Evolutionary conservation across 2,888 invertebrate species (phyloP), one percentile per base, ranked within the genome.

Genomic region (Brassicogethes aeneus): DNA sequence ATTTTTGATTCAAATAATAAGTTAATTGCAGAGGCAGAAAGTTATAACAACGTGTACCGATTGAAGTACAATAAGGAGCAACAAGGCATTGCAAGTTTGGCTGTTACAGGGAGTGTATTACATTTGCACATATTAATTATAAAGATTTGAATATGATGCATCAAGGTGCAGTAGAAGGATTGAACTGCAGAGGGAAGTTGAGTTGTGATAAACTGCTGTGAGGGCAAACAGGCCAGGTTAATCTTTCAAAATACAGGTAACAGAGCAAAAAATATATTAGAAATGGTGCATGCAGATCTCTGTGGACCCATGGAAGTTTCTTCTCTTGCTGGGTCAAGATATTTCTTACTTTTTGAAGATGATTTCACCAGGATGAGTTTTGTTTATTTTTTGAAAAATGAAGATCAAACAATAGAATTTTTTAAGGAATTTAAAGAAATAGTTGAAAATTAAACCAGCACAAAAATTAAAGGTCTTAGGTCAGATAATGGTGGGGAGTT

Each of bases 301-400:
- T 54, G 52, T 45, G 57, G 55, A n/a, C 56, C 54, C 1, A 53
- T 55, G 51, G 46, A 51, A 40, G 39, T n/a, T 1, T 5, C 15
- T 15, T 52, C 53, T 10, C 16, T 46, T 33, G 49, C 48, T 29
- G 53, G 51, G 2, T 38, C 47, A 1, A 48, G 39, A 35, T 60
- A 55, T 43, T 54, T 58, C 43, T 37, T 60, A 1, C 42, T 56
- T 0, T 56, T 64, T 34, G 44, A 56, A 1, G 62, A 61, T 52
- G 60, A 64, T 42, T 44, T 41, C 36, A 57, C 47, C n/a, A 36
- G 52, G 16, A 53, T 47, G 45, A 37, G 44, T 8, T 51, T 49
- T 40, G 44, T 52, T 10, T 57, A 55, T 32, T 50, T 57, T 38
- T 30, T 57, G 3, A 54, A 51, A 41, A 36, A 15, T 3, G 55